A percentile compares a stretch with the other conserved stretches of the same genome.
Conservation (phyloP, 2,888 invertebrate species). For the Thumatha senex region DNA sequence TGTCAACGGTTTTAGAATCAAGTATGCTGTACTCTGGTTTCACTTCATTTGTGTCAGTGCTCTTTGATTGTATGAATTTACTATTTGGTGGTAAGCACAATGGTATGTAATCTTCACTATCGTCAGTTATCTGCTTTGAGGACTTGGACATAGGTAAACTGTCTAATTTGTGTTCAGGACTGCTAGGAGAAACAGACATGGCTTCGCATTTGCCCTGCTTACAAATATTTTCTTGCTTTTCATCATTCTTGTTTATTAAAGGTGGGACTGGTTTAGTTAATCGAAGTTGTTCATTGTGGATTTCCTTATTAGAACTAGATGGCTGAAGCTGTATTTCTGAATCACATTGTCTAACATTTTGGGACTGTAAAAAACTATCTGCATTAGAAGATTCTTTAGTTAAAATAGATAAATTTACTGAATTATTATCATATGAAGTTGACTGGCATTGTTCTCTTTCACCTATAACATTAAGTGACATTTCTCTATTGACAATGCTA, state of each 20-base stretch:
- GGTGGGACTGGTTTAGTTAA: slow-evolving; percentile 13
- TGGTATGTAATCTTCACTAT: slow-evolving; percentile 13
- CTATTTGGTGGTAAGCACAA: slow-evolving; percentile 6
- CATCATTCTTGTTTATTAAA: slow-evolving; percentile 8
- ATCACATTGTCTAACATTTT: slow-evolving; percentile 19
- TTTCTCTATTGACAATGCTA: slow-evolving; percentile 48
- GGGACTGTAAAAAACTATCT: slow-evolving; percentile 39
- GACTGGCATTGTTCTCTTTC: slow-evolving; percentile 66
- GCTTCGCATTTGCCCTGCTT: slow-evolving; percentile 22
- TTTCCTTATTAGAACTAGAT: slow-evolving; percentile 14
- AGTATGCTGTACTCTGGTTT: background rate
- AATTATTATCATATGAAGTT: slow-evolving; percentile 56
- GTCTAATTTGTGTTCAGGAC: slow-evolving; percentile 21
- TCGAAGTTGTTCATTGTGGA: slow-evolving; percentile 30
- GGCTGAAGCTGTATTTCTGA: slow-evolving; percentile 8
- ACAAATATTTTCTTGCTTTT: slow-evolving; percentile 12
- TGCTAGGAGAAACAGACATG: slow-evolving; percentile 17
- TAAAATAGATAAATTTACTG: slow-evolving; percentile 33
- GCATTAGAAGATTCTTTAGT: slow-evolving; percentile 37
- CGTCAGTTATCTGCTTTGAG: slow-evolving; percentile 5
- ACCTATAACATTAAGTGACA: slow-evolving; percentile 32
- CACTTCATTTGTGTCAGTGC: background rate
- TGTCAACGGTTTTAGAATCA: background rate
- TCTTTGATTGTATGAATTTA: slow-evolving; percentile 3
- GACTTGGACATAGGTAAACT: slow-evolving; percentile 5